Conservation (phyloP, 2,113 vertebrate genomes). For the Syngnathus scovelli region DNA sequence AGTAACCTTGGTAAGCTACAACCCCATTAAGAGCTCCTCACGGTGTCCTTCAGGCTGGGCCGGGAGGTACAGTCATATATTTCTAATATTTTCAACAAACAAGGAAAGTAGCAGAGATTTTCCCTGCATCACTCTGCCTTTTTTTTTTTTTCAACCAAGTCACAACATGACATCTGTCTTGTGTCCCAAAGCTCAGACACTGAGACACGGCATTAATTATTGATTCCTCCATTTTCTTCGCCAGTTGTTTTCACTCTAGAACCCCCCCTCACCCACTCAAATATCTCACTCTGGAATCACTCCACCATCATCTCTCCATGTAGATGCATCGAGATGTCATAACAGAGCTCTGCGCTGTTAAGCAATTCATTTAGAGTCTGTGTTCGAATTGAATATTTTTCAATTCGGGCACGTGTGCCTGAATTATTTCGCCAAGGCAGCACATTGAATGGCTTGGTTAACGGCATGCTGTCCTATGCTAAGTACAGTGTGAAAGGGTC, state of each 20-base stretch:
- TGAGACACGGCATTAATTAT: neutral
- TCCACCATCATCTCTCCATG: neutral
- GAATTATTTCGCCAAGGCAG: neutral
- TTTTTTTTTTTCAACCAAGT: neutral
- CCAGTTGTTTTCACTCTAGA: neutral
- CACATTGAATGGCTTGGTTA: neutral
- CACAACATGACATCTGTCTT: neutral
- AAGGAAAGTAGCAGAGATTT: neutral
- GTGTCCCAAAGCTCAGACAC: neutral
- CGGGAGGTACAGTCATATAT: neutral
- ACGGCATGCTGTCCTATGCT: no score
- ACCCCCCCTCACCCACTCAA: neutral
- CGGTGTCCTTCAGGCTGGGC: neutral
- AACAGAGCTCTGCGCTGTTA: neutral
- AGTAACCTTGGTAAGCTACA: neutral
- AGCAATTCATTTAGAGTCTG: neutral
- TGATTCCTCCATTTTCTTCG: neutral
- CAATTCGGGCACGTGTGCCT: neutral
- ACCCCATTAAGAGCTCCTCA: neutral
- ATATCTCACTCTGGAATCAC: neutral
- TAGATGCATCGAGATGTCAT: neutral
- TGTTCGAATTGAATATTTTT: neutral
- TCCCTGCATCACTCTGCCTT: neutral
- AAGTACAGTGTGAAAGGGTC: neutral
- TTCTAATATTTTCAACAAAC: neutral